Conservation (phyloP, 35 echinoderm and acorn worm genomes). For the Lytechinus pictus region DNA sequence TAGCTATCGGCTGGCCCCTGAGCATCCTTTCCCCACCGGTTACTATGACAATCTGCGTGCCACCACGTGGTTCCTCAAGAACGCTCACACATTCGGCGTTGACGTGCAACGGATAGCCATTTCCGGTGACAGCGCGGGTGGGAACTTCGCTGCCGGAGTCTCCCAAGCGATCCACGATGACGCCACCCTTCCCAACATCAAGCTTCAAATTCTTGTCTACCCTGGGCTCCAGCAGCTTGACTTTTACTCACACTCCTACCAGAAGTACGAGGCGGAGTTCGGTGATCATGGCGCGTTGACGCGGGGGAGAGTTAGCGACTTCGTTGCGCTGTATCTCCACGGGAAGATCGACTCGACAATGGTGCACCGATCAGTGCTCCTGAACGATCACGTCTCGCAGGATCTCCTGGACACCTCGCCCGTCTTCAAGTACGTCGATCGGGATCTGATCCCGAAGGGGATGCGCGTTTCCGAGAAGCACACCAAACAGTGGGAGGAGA, state of each 20-base stretch:
- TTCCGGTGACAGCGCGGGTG: constrained; percentile 85
- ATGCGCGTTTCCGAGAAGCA: not conserved
- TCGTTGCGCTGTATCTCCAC: constrained; percentile 18
- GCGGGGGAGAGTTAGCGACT: not conserved
- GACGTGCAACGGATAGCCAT: constrained; percentile 66
- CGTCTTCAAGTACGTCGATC: constrained; percentile 32
- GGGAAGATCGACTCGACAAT: not conserved
- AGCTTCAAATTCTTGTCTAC: constrained; percentile 76
- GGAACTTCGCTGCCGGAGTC: constrained; percentile 64
- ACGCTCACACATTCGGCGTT: constrained; percentile 57
- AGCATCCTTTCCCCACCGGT: constrained; percentile 77
- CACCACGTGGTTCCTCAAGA: constrained; percentile 70
- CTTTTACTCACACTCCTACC: constrained; percentile 29
- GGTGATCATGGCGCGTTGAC: constrained; percentile 22
- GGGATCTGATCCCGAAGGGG: not conserved
- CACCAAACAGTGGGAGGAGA: not conserved
- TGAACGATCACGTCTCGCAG: constrained; percentile 5
- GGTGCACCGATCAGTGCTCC: not conserved
- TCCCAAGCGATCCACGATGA: constrained; percentile 69
- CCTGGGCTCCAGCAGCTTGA: constrained; percentile 76
- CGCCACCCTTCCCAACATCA: constrained; percentile 36
- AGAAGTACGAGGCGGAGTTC: constrained; percentile 46
- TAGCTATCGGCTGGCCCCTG: constrained; percentile 85
- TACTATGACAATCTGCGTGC: constrained; percentile 77
- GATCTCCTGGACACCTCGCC: not conserved